These are phyloP conservation scores for Rhegmatorhina hoffmannsi DNA, from an alignment of 2,113 vertebrate species.

Conservation along the genomic window DNA sequence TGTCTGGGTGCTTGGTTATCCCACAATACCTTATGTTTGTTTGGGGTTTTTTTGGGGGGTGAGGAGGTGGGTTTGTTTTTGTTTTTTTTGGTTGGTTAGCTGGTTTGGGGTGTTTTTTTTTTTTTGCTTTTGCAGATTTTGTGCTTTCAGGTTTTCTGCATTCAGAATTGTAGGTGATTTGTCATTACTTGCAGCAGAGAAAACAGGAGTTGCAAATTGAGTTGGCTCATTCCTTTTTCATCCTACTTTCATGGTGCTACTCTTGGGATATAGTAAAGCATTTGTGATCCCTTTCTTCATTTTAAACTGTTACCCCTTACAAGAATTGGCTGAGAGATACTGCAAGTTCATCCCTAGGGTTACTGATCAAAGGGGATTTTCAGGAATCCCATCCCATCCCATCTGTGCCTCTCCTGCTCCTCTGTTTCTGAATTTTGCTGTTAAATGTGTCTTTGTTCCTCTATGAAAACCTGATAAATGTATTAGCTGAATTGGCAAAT, in stretches of 20 bases:
- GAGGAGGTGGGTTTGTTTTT: too few relatives aligned
- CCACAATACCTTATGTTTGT: not conserved
- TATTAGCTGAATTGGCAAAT: slow-evolving; percentile 29
- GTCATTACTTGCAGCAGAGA: not conserved
- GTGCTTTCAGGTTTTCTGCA: not conserved
- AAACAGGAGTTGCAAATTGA: not conserved
- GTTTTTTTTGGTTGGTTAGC: too few relatives aligned
- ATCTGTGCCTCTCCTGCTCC: not conserved
- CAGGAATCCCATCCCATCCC: not conserved
- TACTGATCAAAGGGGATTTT: slow-evolving; percentile 46
- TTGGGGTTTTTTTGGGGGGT: not conserved
- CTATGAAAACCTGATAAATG: not conserved
- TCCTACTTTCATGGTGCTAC: not conserved
- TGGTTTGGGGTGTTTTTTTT: not conserved
- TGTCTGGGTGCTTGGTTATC: not conserved
- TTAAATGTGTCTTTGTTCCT: slow-evolving; percentile 53
- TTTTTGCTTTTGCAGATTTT: not conserved
- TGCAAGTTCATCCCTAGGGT: slow-evolving; percentile 8
- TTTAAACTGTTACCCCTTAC: not conserved
- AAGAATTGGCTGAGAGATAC: slow-evolving; percentile 17
- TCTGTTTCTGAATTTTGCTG: not conserved
- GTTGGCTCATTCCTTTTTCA: not conserved
- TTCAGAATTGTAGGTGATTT: not conserved
- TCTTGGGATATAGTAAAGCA: not conserved
- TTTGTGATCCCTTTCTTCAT: slow-evolving; percentile 7